Conservation (phyloP, 2,113 vertebrate genomes). For the Colistium nudipinnis region DNA sequence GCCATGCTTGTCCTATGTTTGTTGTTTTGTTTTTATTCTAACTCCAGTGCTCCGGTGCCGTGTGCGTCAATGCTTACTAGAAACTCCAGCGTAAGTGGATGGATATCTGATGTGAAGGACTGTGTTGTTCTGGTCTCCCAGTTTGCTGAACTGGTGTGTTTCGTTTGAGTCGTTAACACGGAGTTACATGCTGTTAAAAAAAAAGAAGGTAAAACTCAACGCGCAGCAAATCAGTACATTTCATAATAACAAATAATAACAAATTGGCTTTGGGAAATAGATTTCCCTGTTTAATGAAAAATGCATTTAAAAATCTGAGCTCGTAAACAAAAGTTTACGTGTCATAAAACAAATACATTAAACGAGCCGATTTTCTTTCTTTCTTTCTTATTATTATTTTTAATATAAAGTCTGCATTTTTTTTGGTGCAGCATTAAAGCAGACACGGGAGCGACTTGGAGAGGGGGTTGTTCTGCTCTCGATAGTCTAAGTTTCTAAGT, state of each 20-base stretch:
- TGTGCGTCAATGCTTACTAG: constrained; percentile 31
- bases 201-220: constrained; percentile 1
- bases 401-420: constrained; percentile 40
- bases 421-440: constrained; percentile 28
- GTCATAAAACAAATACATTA: too few relatives aligned
- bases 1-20: constrained; percentile 5
- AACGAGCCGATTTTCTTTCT: neutral
- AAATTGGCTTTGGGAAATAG: constrained; percentile 16
- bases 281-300: constrained; percentile 13
- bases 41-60: neutral
- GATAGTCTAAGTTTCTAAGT: constrained; percentile 99
- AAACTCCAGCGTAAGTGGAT: constrained; percentile 38
- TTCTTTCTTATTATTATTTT: constrained; percentile 9
- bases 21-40: constrained; percentile 9
- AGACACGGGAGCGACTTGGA: constrained; percentile 50
- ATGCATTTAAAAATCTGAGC: neutral
- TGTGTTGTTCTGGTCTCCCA: constrained; percentile 39
- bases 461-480: constrained; percentile 83
- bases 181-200: neutral
- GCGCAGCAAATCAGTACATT: neutral
- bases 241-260: constrained; percentile 16
- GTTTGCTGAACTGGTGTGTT: constrained; percentile 32
- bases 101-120: constrained; percentile 54
- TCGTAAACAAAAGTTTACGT: neutral
- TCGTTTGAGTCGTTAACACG: constrained; percentile 13